A percentile compares a stretch with the other conserved stretches of the same genome.
These are phyloP conservation scores for Drosophila melanica DNA, from an alignment of 1,140 invertebrate species.

Conservation along the genomic window DNA sequence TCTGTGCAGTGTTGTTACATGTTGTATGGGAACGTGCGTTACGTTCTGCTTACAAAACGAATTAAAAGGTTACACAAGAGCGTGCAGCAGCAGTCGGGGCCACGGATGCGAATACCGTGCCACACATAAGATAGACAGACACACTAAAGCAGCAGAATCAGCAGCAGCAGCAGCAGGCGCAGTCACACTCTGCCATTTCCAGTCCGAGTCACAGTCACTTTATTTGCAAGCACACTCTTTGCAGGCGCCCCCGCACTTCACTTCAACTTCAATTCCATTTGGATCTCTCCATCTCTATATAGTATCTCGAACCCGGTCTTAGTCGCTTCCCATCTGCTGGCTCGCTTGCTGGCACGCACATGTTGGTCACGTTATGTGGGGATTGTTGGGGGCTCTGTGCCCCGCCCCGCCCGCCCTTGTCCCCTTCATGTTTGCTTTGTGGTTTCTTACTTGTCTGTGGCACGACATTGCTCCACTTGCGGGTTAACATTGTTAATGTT, in stretches of 20 bases:
- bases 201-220: constrained; percentile 60
- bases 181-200: constrained; percentile 33
- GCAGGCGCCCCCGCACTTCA: not conserved
- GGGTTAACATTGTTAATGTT: constrained; percentile 58
- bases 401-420: not conserved
- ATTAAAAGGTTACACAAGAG: constrained; percentile 83
- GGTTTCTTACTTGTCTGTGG: constrained; percentile 60
- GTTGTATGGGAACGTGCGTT: constrained; percentile 74
- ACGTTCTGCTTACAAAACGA: constrained; percentile 83
- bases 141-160: constrained; percentile 32
- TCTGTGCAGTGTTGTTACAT: constrained; percentile 18
- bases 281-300: not conserved
- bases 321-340: constrained; percentile 29
- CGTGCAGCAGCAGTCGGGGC: constrained; percentile 59
- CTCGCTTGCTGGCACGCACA: constrained; percentile 52
- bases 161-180: constrained; percentile 33
- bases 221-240: constrained; percentile 57
- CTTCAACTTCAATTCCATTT: not conserved
- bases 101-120: constrained; percentile 48
- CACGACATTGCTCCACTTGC: constrained; percentile 80
- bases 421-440: constrained; percentile 39
- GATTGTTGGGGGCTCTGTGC: constrained; percentile 1
- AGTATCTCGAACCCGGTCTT: not conserved
- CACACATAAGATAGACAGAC: constrained; percentile 38
- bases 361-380: constrained; percentile 69